Evolutionary conservation across 2,797 vertebrate species (phyloP).

Genomic region (Prionace glauca): DNA sequence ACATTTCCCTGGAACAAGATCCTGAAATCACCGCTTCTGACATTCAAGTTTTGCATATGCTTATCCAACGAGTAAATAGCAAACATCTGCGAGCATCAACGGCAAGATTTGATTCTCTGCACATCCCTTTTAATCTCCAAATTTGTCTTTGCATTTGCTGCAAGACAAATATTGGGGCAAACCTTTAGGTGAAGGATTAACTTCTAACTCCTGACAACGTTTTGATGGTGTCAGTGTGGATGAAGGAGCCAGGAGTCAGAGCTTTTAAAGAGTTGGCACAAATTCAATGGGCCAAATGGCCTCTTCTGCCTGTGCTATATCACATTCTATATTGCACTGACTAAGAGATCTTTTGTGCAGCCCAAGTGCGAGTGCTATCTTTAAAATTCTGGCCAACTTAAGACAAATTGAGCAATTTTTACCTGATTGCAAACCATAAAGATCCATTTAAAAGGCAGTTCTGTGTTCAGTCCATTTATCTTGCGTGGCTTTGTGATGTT

Average conservation of each 20-base stretch:
- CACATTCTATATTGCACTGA: neutral
- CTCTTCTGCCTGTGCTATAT: neutral
- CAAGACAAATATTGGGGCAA: no score
- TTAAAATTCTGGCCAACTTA: neutral
- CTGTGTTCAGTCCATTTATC: neutral
- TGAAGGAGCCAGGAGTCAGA: neutral
- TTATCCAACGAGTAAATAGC: no score
- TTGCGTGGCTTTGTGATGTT: neutral
- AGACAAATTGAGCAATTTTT: neutral
- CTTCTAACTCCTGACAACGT: no score
- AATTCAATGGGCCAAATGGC: neutral
- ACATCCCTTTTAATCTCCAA: no score
- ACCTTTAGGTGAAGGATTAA: no score
- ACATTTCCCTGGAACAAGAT: no score
- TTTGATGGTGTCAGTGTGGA: no score
- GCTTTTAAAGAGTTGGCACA: neutral
- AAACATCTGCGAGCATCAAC: no score
- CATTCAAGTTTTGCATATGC: neutral
- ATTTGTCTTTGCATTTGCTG: no score
- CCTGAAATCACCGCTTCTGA: no score
- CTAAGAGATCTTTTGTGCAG: neutral
- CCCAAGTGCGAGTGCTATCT: neutral
- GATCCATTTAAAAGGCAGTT: neutral
- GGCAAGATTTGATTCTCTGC: no score
- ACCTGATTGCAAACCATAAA: neutral